phyloP scores from a whole-genome alignment of 2,888 invertebrate genomes.

The Thymelicus sylvestris region DNA sequence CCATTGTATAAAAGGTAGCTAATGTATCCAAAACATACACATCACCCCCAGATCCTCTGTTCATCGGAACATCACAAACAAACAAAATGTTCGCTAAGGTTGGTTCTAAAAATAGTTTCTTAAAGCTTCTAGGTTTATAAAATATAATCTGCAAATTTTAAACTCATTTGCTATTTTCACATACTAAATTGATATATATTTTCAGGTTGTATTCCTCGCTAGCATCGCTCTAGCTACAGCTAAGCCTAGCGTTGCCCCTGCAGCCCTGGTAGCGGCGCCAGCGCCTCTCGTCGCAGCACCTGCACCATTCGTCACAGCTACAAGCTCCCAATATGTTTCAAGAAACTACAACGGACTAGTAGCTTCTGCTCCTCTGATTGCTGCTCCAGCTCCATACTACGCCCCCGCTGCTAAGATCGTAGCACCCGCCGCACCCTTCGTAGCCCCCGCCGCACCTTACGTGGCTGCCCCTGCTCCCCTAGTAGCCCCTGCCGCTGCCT shows the following conservation, averaged over 20 bases:
- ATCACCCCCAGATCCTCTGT: conserved; percentile 71
- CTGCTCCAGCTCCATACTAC: conserved; percentile 55
- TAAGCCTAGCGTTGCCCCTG: conserved; percentile 63
- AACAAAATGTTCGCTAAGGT: conserved; percentile 73
- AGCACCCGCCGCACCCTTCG: conserved; percentile 43
- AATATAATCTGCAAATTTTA: too few species aligned
- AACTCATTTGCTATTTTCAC: too few species aligned
- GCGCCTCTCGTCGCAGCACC: conserved; percentile 61
- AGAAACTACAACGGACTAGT: conserved; percentile 83
- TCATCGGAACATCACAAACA: conserved; percentile 58
- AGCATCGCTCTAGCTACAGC: conserved; percentile 64
- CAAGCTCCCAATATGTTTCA: conserved; percentile 87
- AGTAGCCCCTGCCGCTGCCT: conserved; percentile 58
- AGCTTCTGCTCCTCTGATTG: conserved; percentile 76
- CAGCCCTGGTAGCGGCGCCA: conserved; percentile 63
- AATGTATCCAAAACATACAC: conserved; percentile 64
- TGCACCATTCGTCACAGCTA: conserved; percentile 86
- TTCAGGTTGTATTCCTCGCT: conserved; percentile 70
- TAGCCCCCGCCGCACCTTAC: conserved; percentile 48
- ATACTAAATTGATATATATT: conserved; percentile 31
- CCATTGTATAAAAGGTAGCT: conserved; percentile 74
- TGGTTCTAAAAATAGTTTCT: conserved; percentile 50
- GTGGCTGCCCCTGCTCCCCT: conserved; percentile 56
- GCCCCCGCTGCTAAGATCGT: conserved; percentile 48
- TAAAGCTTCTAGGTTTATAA: conserved; percentile 4